phyloP scores from a whole-genome alignment of 2,113 vertebrate species.

The Stegostoma tigrinum region DNA sequence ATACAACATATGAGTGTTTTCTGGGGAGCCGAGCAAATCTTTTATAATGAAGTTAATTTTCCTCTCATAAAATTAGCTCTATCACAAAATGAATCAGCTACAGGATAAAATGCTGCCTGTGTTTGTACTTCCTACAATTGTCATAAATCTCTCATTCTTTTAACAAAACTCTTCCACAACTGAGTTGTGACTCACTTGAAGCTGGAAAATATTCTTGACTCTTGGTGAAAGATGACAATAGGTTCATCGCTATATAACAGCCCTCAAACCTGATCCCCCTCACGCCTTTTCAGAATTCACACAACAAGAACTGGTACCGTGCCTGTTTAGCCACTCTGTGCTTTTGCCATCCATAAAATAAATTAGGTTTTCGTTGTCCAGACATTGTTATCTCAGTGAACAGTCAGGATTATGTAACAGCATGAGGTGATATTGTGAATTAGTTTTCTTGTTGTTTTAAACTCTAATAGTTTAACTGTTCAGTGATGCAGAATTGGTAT shows the following conservation, averaged over 20 bases:
- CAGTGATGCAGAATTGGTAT: neutral
- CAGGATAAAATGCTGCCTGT: slow-evolving; percentile 38
- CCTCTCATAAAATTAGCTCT: slow-evolving; percentile 39
- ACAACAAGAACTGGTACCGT: neutral
- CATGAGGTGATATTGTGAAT: neutral
- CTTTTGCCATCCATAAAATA: neutral
- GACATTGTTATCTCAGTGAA: neutral
- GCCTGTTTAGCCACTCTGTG: neutral
- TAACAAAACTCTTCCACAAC: neutral
- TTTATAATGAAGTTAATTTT: slow-evolving; percentile 41
- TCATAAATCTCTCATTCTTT: slow-evolving; percentile 43
- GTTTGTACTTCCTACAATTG: slow-evolving; percentile 57
- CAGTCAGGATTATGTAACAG: neutral
- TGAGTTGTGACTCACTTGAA: neutral
- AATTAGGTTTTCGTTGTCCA: neutral
- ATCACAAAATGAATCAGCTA: slow-evolving; percentile 39
- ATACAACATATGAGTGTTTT: slow-evolving; percentile 22
- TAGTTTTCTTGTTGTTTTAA: neutral
- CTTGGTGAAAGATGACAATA: neutral
- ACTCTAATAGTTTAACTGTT: neutral
- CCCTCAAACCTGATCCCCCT: neutral
- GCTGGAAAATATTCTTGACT: neutral
- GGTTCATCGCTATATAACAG: neutral
- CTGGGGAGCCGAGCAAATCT: slow-evolving; percentile 41
- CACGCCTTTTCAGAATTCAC: neutral